A percentile compares a stretch with the other conserved stretches of the same genome.
Conservation (phyloP, 1,140 invertebrate genomes). For the Drosophila ficusphila region DNA sequence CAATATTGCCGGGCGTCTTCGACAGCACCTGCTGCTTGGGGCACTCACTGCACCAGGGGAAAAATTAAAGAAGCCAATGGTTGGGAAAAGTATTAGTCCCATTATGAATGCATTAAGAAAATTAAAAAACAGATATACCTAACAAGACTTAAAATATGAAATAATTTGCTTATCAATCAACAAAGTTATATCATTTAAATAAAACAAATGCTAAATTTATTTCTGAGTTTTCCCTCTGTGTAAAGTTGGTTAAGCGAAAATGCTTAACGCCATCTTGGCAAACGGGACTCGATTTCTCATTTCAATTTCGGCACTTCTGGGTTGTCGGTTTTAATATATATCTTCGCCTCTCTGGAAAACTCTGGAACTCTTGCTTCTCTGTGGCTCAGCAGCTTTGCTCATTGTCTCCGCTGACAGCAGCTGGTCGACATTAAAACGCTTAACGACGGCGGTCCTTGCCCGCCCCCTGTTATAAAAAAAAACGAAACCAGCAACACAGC, state of each 20-base stretch:
- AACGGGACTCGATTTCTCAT: conserved; percentile 43
- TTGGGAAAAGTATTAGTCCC: too few relatives aligned
- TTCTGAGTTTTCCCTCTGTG: not conserved
- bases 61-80: not conserved
- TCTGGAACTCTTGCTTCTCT: not conserved
- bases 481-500: not conserved
- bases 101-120: not conserved
- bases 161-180: too few relatives aligned
- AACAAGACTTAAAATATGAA: too few relatives aligned
- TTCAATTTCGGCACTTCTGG: conserved; percentile 60
- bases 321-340: conserved; percentile 49
- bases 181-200: not conserved
- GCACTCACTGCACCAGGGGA: conserved; percentile 20
- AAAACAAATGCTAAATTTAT: not conserved
- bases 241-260: not conserved
- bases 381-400: conserved; percentile 26
- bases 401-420: conserved; percentile 60
- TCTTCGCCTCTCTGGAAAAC: not conserved
- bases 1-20: conserved; percentile 42
- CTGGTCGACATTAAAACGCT: conserved; percentile 72
- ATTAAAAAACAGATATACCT: not conserved
- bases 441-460: conserved; percentile 51
- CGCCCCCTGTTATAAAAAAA: not conserved
- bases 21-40: conserved; percentile 32
- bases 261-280: conserved; percentile 18